Evolutionary conservation across 2,888 invertebrate species (phyloP).

Genomic region (Synanthedon formicaeformis): DNA sequence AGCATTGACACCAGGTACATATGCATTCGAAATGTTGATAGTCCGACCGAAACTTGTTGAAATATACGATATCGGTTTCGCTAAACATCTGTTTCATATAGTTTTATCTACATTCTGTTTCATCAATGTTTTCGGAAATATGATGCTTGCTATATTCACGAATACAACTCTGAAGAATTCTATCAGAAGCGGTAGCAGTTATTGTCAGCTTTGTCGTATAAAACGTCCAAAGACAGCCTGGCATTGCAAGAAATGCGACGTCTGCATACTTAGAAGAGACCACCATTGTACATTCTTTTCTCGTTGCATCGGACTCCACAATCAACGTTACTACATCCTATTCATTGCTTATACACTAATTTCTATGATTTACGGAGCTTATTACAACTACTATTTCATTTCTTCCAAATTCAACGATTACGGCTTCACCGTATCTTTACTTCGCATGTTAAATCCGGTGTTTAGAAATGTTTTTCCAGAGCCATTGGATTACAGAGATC

Average conservation of each 20-base stretch:
- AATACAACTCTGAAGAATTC: slow-evolving; percentile 16
- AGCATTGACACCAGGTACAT: slow-evolving; percentile 30
- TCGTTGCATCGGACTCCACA: slow-evolving; percentile 84
- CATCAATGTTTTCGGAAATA: slow-evolving; percentile 40
- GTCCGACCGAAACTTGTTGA: slow-evolving; percentile 27
- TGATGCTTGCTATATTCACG: slow-evolving; percentile 29
- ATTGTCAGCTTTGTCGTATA: slow-evolving; percentile 80
- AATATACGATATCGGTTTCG: slow-evolving; percentile 18
- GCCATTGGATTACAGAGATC: slow-evolving; percentile 21
- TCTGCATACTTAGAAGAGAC: slow-evolving; percentile 84
- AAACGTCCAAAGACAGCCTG: slow-evolving; percentile 80
- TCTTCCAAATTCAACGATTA: slow-evolving; percentile 33
- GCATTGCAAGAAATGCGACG: slow-evolving; percentile 85
- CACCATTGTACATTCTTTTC: slow-evolving; percentile 88
- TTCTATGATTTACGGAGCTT: slow-evolving; percentile 74
- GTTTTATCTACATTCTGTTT: slow-evolving; percentile 28
- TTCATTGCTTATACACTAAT: slow-evolving; percentile 77
- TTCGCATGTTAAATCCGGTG: slow-evolving; percentile 29
- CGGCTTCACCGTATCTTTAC: slow-evolving; percentile 17
- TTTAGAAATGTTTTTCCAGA: slow-evolving; percentile 20
- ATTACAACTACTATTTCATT: slow-evolving; percentile 76
- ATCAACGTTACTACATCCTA: slow-evolving; percentile 83
- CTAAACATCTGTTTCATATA: slow-evolving; percentile 23
- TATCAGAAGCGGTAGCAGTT: slow-evolving; percentile 26
- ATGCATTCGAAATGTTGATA: slow-evolving; percentile 31